phyloP scores from a whole-genome alignment of 1,140 invertebrate genomes.

The Papilio polyxenes region DNA sequence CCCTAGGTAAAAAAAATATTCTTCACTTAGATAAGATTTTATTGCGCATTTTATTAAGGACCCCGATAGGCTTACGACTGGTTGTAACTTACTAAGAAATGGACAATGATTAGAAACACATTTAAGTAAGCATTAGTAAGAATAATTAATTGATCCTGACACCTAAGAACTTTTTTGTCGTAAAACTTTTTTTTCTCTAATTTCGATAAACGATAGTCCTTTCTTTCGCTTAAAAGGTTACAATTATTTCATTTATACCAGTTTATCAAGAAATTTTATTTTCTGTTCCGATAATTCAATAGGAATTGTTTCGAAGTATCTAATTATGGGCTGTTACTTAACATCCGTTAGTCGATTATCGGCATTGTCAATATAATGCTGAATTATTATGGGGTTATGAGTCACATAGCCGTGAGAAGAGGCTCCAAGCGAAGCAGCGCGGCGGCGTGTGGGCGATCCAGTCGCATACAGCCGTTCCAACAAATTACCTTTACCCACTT shows the following conservation, averaged over 20 bases:
- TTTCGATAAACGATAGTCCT: neutral
- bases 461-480: conserved; percentile 63
- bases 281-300: neutral
- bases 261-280: neutral
- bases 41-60: conserved; percentile 2
- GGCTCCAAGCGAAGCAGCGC: conserved; percentile 36
- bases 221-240: neutral
- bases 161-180: neutral
- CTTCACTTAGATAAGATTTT: conserved; percentile 16
- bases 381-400: conserved; percentile 60
- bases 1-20: neutral
- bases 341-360: conserved; percentile 49
- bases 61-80: neutral
- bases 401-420: conserved; percentile 64
- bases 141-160: neutral
- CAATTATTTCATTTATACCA: neutral
- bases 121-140: neutral
- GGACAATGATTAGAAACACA: neutral
- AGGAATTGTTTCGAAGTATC: conserved; percentile 19
- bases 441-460: conserved; percentile 63
- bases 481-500: conserved; percentile 71
- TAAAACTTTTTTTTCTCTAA: no score
- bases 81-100: neutral
- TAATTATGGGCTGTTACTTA: conserved; percentile 34
- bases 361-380: conserved; percentile 52